Conservation (phyloP, 2,113 vertebrate genomes). For the Sigmodon hispidus region DNA sequence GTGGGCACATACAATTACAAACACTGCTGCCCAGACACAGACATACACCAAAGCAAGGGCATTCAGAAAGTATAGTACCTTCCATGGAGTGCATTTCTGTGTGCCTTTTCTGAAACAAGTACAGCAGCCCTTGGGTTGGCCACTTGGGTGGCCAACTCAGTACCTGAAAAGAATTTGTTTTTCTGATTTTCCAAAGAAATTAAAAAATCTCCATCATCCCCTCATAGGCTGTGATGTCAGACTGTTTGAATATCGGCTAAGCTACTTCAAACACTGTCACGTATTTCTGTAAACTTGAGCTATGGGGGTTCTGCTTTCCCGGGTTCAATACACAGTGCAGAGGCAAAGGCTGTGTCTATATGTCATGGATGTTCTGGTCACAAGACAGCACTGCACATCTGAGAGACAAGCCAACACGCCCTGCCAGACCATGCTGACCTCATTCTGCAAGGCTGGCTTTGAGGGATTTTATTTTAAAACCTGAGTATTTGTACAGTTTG, state of each 20-base stretch:
- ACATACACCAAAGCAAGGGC: background rate
- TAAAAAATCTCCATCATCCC: constrained; percentile 78
- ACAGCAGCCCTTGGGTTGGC: background rate
- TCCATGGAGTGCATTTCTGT: background rate
- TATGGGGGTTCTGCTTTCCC: constrained; percentile 70
- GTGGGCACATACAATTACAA: no score
- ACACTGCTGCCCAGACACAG: background rate
- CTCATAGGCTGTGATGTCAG: constrained; percentile 72
- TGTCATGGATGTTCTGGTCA: constrained; percentile 66
- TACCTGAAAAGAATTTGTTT: constrained; percentile 73
- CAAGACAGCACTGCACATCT: background rate
- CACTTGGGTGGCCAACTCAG: constrained; percentile 72
- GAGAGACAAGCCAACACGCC: constrained; percentile 1
- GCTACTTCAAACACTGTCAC: constrained; percentile 81
- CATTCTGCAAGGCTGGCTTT: constrained; percentile 51
- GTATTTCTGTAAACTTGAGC: constrained; percentile 79
- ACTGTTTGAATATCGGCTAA: constrained; percentile 79
- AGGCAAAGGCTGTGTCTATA: constrained; percentile 47
- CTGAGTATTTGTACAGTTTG: constrained; percentile 78
- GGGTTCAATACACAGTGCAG: constrained; percentile 62
- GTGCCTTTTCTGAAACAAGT: constrained; percentile 41
- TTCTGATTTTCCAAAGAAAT: constrained; percentile 76
- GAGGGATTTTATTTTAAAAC: constrained; percentile 79
- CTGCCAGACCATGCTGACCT: constrained; percentile 47
- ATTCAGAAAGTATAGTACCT: rapidly evolving